Conservation (phyloP, 1,140 invertebrate genomes). For the Heliconius hewitsoni region DNA sequence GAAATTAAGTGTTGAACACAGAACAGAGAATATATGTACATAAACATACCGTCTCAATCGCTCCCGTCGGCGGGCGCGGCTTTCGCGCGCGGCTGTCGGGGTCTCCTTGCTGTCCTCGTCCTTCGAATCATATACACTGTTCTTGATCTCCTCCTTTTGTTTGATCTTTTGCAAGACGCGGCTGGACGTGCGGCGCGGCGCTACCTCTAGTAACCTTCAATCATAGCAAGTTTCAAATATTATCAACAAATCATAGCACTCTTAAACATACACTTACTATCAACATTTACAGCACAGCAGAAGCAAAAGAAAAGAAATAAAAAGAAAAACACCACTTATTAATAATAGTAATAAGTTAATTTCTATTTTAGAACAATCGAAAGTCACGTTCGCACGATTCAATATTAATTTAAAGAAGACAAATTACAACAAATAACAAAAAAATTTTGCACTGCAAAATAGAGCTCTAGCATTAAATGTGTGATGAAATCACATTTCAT, state of each 20-base stretch:
- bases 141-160: slow-evolving; percentile 75
- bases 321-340: not conserved
- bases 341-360: not conserved
- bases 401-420: too few species aligned
- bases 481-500: too few species aligned
- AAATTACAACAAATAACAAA: too few species aligned
- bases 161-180: slow-evolving; percentile 81
- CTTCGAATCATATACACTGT: slow-evolving; percentile 59
- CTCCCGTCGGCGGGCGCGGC: slow-evolving; percentile 68
- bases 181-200: slow-evolving; percentile 82
- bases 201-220: slow-evolving; percentile 80
- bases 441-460: too few species aligned
- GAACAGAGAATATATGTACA: too few species aligned
- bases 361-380: not conserved
- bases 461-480: too few species aligned
- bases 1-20: too few species aligned
- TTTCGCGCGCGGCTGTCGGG: slow-evolving; percentile 58
- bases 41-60: slow-evolving; percentile 51
- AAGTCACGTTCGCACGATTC: not conserved
- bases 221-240: slow-evolving; percentile 7
- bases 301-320: not conserved
- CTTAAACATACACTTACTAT: not conserved
- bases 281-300: not conserved
- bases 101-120: slow-evolving; percentile 59
- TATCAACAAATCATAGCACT: not conserved